Evolutionary conservation across 2,113 vertebrate genomes (phyloP).

Genomic region (Emydura subglobosa): DNA sequence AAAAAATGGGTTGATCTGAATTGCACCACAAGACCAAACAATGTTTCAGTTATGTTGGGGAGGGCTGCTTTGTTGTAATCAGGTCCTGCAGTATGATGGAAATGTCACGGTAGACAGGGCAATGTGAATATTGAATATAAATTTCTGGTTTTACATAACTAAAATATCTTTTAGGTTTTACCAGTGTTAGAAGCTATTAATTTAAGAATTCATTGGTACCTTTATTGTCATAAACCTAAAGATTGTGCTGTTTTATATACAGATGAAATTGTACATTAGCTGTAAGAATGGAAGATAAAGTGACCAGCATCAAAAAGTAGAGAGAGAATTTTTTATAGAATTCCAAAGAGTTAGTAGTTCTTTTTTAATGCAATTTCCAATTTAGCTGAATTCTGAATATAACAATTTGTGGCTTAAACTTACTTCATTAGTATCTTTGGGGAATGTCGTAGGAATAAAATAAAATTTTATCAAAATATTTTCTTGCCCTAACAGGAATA

Average conservation of each 20-base stretch:
- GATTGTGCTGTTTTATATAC: neutral
- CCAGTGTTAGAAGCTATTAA: neutral
- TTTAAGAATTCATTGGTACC: neutral
- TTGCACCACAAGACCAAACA: neutral
- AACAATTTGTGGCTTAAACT: neutral
- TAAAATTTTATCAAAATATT: conserved; percentile 45
- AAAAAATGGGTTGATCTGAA: neutral
- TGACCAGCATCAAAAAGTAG: neutral
- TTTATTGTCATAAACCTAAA: neutral
- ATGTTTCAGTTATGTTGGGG: neutral
- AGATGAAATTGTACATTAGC: neutral
- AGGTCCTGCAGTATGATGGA: neutral
- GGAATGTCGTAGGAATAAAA: conserved; percentile 39
- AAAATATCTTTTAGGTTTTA: neutral
- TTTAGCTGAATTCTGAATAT: neutral
- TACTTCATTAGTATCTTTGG: neutral
- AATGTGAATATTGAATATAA: neutral
- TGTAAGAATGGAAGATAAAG: neutral
- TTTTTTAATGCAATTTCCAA: neutral
- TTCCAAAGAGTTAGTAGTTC: neutral
- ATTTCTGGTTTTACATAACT: neutral
- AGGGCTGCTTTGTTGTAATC: neutral
- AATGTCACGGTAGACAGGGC: neutral
- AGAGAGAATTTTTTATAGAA: neutral
- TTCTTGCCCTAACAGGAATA: neutral